Base-by-base conservation (phyloP, 1,140 invertebrate genomes). In the Pogonomyrmex californicus region DNA sequence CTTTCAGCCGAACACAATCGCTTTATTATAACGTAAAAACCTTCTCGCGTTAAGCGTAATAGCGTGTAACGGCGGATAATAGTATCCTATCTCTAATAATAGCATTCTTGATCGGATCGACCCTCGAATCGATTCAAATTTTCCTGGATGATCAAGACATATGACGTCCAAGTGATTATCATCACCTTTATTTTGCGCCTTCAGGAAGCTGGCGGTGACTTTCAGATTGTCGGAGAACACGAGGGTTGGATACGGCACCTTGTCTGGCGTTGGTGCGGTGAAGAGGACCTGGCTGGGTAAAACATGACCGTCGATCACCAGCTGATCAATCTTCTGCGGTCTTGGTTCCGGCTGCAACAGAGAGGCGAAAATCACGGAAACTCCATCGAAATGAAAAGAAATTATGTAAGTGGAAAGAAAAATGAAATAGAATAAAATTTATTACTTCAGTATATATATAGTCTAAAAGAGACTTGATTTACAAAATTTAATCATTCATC, bases 251-350 rank as follows among this genome's bases (percentile, higher is more conserved):
- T 97, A 98, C 75, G 97, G 96, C 41, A 96, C 93, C 56, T 97
- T 96, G 85, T 97, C 96, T 5, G 96, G 96, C 0, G 98, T 97
- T 0, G 98, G 97, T 87, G 97, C 96, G 2, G 98, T 98, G 95
- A 99, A 99, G 23, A 99, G 96, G 7, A 98, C 98, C 91, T 97
- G 96, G 90, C 97, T 97, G 0, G 98, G 98, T 90, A 99, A 97
- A n/a, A 99, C 97, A 94, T 99, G 98, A 17, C 98, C 98, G 93
- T 98, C 97, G 65, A 99, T 97, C 36, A 99, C 98, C 94, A 98
- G 97, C 12, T 95, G 96, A 93, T 98, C 98, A 76, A 98, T 97
- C 86, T 97, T 96, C 85, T 97, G 96, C 5, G 97, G 96, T 81
- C 97, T 95, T 2, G 96, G 96, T 36, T 96, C 95, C 78, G 97